Evolutionary conservation across 2,113 vertebrate genomes (phyloP).

Genomic region (Tragelaphus imberbis): DNA sequence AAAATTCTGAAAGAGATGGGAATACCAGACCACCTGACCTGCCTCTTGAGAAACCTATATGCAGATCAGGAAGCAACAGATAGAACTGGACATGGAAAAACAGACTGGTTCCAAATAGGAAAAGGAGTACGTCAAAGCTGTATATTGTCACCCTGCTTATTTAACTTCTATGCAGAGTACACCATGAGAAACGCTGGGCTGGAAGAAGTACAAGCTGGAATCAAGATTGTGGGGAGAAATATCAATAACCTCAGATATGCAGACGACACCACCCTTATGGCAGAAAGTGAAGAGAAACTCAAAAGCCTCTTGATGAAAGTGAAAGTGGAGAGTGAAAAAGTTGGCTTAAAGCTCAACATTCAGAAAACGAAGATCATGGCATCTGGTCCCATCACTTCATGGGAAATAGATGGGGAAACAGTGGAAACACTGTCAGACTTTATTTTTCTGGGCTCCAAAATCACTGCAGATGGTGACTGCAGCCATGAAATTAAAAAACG

Average conservation of each 20-base stretch:
- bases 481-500: neutral
- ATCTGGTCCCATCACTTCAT: neutral
- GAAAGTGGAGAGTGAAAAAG: neutral
- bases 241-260: neutral
- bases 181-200: neutral
- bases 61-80: neutral
- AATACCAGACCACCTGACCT: neutral
- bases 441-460: neutral
- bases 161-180: neutral
- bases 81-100: neutral
- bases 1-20: neutral
- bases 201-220: neutral
- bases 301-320: neutral
- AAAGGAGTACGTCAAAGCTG: neutral
- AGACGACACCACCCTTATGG: neutral
- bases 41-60: neutral
- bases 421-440: neutral
- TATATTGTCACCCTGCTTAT: neutral
- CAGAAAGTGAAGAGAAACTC: neutral
- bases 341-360: too few species aligned
- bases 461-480: neutral
- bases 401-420: neutral
- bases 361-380: neutral
- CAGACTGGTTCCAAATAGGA: neutral
- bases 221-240: neutral